Evolutionary conservation across 53 echinoderm and acorn worm genomes (phyloP), one percentile per base, ranked within the genome.

Genomic region (Echinarachnius parma): DNA sequence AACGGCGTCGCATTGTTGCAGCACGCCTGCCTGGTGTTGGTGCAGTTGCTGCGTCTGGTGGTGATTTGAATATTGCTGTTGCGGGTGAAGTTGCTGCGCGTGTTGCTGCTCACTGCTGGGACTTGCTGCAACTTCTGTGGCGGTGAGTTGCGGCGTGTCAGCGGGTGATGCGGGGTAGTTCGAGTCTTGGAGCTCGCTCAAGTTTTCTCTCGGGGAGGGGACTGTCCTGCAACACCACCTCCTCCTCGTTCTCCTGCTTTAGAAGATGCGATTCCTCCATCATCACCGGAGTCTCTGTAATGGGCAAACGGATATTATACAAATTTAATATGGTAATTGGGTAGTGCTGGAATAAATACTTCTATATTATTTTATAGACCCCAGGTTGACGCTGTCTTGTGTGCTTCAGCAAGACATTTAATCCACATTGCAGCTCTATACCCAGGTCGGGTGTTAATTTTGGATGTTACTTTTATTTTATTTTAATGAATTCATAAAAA

Each of bases 171-270:
- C 27, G 13, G 55, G 57, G 24, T 57, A 72, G 2, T 72, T 57
- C 3, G 74, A 27, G 21, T 72, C 74, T 8, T 31, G 55, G 4
- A 72, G 37, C n/a, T 22, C 58, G 57, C 16, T 56, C 16, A 56
- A 10, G 35, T 72, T 35, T n/a, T n/a, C n/a, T 39, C 15, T 34
- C 36, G 15, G 13, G 32, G 3, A 56, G 5, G 14, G 74, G 74
- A 37, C 68, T 68, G 31, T 68, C 50, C 34, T 49, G 31, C 20
- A 68, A 68, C 28, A 33, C 29, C 10, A 23, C 57, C 36, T 56
- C 74, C 15, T 72, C 74, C 24, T 72, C 74, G 22, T 72, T 9
- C 44, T 72, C 74, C 42, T 72, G 74, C 29, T 72, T 72, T n/a
- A 72, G 28, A 24, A 72, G 15, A 4, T 37, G n/a, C 14, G 74